phyloP scores from a whole-genome alignment of 1,140 invertebrate species.

The Sarcophaga peregrina region DNA sequence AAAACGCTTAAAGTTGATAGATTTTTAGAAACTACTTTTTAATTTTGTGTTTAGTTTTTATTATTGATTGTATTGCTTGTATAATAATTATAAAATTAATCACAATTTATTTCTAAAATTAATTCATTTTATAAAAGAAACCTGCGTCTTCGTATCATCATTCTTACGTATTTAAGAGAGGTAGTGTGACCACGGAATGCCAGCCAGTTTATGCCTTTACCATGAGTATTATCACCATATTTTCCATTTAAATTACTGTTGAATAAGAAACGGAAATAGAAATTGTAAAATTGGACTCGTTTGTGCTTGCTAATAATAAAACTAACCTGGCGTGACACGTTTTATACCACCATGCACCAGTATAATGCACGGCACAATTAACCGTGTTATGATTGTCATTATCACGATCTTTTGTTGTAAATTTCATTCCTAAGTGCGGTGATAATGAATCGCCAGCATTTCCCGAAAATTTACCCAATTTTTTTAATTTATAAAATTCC shows the following conservation, averaged over 20 bases:
- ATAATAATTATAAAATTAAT: no score
- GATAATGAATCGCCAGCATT: conserved; percentile 75
- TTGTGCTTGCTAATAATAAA: not conserved
- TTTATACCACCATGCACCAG: conserved; percentile 77
- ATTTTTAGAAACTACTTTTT: no score
- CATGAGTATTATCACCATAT: not conserved
- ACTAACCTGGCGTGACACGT: conserved; percentile 59
- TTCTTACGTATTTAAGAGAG: not conserved
- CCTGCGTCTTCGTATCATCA: conserved; percentile 19
- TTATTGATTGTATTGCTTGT: no score
- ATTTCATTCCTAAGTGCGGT: conserved; percentile 76
- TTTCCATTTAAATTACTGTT: conserved; percentile 21
- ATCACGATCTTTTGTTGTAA: conserved; percentile 76
- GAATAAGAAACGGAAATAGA: not conserved
- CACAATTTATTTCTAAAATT: not conserved
- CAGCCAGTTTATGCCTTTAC: conserved; percentile 9
- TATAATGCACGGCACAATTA: conserved; percentile 75
- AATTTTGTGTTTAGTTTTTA: no score
- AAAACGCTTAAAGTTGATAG: no score
- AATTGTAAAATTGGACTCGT: not conserved
- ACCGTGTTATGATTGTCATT: conserved; percentile 73
- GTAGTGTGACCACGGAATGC: not conserved
- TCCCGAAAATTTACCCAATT: conserved; percentile 74
- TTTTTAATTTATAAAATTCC: conserved; percentile 73
- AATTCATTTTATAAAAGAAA: not conserved